Base-by-base conservation (phyloP, 2,888 invertebrate species). In the Eudemis profundana region DNA sequence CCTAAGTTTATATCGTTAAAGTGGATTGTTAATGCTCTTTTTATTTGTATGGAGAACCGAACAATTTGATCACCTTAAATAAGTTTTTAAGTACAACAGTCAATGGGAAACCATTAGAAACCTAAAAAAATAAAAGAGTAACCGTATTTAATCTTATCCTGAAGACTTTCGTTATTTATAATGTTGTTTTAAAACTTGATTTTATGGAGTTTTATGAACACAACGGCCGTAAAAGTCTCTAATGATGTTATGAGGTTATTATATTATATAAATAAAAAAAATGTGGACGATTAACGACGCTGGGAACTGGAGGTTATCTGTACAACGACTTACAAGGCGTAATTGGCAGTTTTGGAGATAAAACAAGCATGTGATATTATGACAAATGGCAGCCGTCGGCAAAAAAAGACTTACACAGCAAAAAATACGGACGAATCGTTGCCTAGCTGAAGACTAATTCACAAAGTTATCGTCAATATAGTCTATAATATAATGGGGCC, bases 121-220 rank as follows among this genome's bases (percentile, higher is more conserved):
- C 69, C 68, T 68, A 69, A 74, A 81, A 79, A 77, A n/a, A n/a
- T n/a, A n/a, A 80, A 74, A 78, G 70, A 74, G 78, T 74, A 71
- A 74, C 72, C 75, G 78, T 84, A 82, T 56, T 68, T 79, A 82
- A 86, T 86, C 84, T 86, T 78, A 84, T 83, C 82, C 70, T 61
- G 72, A 76, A 83, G 71, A 70, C 62, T 69, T 71, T 71, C 69
- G 57, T 66, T 66, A 75, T 75, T 74, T 77, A 76, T 82, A 81
- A 83, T 74, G 79, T 78, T 73, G 79, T 79, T 81, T 76, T 81
- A 79, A 77, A 77, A 71, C 68, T 66, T 72, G 71, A 73, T 70
- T 74, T 75, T 74, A 76, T 74, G 74, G 73, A 72, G 72, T 70
- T 83, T 84, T 85, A 81, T 80, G 78, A 82, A 76, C 71, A 73